Evolutionary conservation across 1,140 invertebrate genomes (phyloP), one percentile per base, ranked within the genome.

Genomic region (Cotesia typhae): DNA sequence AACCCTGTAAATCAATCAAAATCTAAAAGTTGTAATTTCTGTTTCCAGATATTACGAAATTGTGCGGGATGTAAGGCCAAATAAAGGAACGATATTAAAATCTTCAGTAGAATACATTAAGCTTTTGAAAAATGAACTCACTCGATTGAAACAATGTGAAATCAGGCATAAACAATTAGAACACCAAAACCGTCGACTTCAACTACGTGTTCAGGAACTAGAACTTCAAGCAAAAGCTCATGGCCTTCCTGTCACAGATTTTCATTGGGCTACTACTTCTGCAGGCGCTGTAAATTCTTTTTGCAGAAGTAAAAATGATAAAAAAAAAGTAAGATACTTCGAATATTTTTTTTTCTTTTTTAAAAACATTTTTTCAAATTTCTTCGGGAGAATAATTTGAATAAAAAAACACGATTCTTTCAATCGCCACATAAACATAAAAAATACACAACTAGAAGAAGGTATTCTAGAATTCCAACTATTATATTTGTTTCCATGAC

Each of bases 41-140:
- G 53, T 52, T 72, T 79, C 0, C 77, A 86, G 85, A 20, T 94
- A 94, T 83, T 95, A 94, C 82, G 95, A 96, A 79, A 92, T 96
- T 5, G 94, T 96, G 0, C 89, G 94, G 7, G 95, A 96, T 81
- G 92, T 95, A 12, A 89, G 95, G 59, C 95, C 94, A 14, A 96
- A 97, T 84, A 97, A 97, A 84, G 98, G 98, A n/a, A 97, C 96
- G 1, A 99, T 99, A 75, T 88, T 99, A 0, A 98, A 98, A 85
- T 97, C 96, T 0, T 97, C 96, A 1, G 97, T 98, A 9, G 97
- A 99, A 81, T 99, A 98, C 82, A 97, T 99, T 75, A 94, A 95
- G 81, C 91, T 94, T 70, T 85, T 99, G 12, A 93, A 96, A 80
- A 92, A 92, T 75, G 96, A 99, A 80, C 89, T 95, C 6, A 92